These are phyloP conservation scores for Operophtera brumata DNA, from an alignment of 2,888 invertebrate species.

Conservation along the genomic window DNA sequence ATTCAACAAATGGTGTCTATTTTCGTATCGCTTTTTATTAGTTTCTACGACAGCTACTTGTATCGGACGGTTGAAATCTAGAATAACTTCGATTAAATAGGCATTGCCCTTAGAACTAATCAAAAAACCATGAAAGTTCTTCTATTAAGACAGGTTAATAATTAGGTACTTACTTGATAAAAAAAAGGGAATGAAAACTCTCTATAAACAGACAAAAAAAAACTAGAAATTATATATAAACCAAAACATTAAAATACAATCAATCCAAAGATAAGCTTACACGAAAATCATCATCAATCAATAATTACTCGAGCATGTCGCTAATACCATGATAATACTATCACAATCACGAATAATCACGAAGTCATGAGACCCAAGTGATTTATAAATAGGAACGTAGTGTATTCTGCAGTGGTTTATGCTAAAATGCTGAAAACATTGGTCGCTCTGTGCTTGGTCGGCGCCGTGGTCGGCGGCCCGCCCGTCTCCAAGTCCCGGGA, in stretches of 20 bases:
- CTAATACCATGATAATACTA: neutral
- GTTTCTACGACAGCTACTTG: no score
- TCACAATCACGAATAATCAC: neutral
- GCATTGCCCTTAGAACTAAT: no score
- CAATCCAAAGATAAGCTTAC: neutral
- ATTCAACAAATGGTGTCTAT: no score
- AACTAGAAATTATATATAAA: neutral
- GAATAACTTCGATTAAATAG: no score
- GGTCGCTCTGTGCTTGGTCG: constrained; percentile 39
- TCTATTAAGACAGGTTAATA: no score
- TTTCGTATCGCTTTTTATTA: no score
- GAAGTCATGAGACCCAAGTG: neutral
- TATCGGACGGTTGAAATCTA: no score
- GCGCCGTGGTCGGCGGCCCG: constrained; percentile 39
- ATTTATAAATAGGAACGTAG: constrained; percentile 7
- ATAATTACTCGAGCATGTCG: neutral
- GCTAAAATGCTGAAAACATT: constrained; percentile 38
- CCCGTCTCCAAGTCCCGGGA: constrained; percentile 40
- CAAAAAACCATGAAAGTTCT: no score
- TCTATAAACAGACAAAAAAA: neutral
- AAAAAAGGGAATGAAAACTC: no score
- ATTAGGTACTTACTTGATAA: no score
- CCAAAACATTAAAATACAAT: neutral
- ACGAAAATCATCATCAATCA: neutral
- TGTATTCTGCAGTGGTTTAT: neutral